phyloP scores from a whole-genome alignment of 2,113 vertebrate species.

The Monarcha castaneiventris region DNA sequence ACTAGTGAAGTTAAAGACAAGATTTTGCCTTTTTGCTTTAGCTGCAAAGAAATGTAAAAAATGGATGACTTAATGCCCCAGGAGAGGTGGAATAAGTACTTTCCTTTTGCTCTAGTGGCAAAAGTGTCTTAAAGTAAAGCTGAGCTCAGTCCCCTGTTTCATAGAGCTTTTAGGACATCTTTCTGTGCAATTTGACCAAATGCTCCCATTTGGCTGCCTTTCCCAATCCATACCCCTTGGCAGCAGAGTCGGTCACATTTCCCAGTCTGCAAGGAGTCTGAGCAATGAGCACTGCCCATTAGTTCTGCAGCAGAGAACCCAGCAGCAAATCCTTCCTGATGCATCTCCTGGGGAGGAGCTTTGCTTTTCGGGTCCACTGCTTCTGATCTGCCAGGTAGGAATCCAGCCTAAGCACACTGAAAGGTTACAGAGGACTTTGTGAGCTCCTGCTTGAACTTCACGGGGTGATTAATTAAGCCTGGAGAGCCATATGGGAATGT shows the following conservation, averaged over 20 bases:
- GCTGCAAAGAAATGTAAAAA: background rate
- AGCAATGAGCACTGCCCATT: background rate
- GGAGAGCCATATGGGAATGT: background rate
- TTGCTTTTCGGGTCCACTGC: background rate
- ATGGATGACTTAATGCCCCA: background rate
- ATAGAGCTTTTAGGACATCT: background rate
- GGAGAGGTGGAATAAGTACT: background rate
- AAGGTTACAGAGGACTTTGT: background rate
- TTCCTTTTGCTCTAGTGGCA: background rate
- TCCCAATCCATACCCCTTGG: background rate
- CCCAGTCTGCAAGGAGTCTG: background rate
- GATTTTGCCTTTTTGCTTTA: background rate
- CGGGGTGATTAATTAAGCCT: background rate
- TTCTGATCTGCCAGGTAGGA: background rate
- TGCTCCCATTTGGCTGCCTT: background rate
- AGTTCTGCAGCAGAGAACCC: background rate
- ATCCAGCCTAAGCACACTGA: background rate
- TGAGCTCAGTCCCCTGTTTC: background rate
- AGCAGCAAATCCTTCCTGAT: background rate
- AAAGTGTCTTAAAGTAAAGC: background rate
- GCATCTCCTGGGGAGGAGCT: background rate
- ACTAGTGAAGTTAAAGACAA: background rate
- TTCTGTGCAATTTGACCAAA: background rate
- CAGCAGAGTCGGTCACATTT: background rate
- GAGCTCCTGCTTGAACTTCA: background rate